phyloP scores from a whole-genome alignment of 2,113 vertebrate genomes.

The Arizona elegans region DNA sequence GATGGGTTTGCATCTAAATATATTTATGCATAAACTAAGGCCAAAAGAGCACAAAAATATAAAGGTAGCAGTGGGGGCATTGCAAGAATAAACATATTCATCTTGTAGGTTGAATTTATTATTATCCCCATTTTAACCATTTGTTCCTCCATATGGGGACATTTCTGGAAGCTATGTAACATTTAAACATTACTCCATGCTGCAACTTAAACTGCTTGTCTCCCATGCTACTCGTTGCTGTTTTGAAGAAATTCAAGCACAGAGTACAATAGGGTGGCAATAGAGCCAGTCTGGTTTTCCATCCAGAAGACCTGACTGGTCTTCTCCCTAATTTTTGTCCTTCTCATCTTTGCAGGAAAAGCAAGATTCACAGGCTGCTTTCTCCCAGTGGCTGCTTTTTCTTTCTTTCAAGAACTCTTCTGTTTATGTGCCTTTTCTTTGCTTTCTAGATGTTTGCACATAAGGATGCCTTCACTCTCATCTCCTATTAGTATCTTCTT shows the following conservation, averaged over 20 bases:
- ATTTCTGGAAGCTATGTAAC: neutral
- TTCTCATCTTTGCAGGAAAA: neutral
- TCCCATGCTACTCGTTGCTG: neutral
- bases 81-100: neutral
- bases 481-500: neutral
- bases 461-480: neutral
- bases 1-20: neutral
- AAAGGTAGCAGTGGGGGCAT: neutral
- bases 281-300: neutral
- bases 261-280: neutral
- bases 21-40: neutral
- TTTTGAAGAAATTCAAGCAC: neutral
- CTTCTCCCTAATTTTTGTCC: neutral
- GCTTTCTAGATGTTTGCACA: neutral
- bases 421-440: neutral
- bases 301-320: neutral
- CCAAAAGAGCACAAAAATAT: neutral
- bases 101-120: neutral
- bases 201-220: neutral
- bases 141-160: neutral
- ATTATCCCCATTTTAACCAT: neutral
- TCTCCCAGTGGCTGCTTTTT: neutral
- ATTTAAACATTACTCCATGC: neutral
- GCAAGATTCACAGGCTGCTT: neutral
- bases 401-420: neutral